A percentile compares a stretch with the other conserved stretches of the same genome.
These are phyloP conservation scores for Harpalus rubripes DNA, from an alignment of 2,888 invertebrate species.

Conservation along the genomic window DNA sequence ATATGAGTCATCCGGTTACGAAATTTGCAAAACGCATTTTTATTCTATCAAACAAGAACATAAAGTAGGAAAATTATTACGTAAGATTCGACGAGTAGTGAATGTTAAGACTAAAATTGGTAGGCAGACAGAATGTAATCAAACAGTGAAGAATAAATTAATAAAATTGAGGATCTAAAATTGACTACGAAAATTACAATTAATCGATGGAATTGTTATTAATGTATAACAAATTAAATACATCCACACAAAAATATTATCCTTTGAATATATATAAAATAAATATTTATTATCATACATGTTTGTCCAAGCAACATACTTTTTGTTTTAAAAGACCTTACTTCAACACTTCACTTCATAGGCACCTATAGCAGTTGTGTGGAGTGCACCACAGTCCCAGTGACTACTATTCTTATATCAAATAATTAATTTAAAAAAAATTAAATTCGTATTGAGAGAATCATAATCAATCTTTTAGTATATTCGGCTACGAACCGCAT, in stretches of 20 bases:
- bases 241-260: not conserved
- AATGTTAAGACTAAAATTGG: conserved; percentile 14
- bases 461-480: no score
- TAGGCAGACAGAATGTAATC: not conserved
- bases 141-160: not conserved
- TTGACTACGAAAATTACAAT: conserved; percentile 57
- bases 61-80: conserved; percentile 14
- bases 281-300: no score
- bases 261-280: not conserved
- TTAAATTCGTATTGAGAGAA: no score
- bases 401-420: no score
- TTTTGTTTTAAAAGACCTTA: no score
- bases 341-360: no score
- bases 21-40: conserved; percentile 53
- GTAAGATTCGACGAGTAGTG: not conserved
- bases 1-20: conserved; percentile 37
- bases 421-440: no score
- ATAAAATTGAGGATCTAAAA: conserved; percentile 1
- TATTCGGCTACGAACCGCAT: no score
- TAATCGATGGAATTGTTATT: conserved; percentile 61
- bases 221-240: not conserved
- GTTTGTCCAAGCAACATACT: no score
- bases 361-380: no score
- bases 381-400: no score
- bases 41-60: conserved; percentile 20